These are phyloP conservation scores for Pseudochirops cupreus DNA, from an alignment of 2,797 vertebrate species.

Conservation along the genomic window DNA sequence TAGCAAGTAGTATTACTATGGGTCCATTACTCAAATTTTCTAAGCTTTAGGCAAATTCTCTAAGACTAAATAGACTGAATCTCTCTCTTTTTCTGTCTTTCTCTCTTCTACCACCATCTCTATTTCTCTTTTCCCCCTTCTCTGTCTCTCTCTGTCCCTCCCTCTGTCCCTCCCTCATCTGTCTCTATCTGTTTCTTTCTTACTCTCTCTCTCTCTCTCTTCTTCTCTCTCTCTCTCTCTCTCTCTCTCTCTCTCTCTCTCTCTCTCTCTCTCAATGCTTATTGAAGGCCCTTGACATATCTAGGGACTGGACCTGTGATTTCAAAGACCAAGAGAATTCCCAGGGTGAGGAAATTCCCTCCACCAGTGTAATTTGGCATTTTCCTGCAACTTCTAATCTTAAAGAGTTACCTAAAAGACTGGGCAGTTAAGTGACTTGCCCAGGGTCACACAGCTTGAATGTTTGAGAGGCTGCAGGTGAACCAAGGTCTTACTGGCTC, in stretches of 20 bases:
- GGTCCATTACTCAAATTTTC: neutral
- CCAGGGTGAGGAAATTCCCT: neutral
- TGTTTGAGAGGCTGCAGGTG: neutral
- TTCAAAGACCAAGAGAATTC: neutral
- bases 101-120: neutral
- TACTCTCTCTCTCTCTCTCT: neutral
- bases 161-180: neutral
- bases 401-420: neutral
- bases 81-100: neutral
- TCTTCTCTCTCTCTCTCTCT: neutral
- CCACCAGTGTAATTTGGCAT: neutral
- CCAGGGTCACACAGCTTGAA: neutral
- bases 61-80: neutral
- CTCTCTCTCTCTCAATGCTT: neutral
- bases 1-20: neutral
- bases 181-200: neutral
- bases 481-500: neutral
- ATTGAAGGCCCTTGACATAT: neutral
- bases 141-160: neutral
- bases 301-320: neutral
- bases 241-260: neutral
- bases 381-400: neutral
- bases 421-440: neutral
- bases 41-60: neutral
- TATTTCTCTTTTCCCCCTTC: neutral